Percentiles rank a stretch among this genome's conserved stretches.
Conservation (phyloP, 2,797 vertebrate genomes). For the Enteromius fasciolatus region DNA sequence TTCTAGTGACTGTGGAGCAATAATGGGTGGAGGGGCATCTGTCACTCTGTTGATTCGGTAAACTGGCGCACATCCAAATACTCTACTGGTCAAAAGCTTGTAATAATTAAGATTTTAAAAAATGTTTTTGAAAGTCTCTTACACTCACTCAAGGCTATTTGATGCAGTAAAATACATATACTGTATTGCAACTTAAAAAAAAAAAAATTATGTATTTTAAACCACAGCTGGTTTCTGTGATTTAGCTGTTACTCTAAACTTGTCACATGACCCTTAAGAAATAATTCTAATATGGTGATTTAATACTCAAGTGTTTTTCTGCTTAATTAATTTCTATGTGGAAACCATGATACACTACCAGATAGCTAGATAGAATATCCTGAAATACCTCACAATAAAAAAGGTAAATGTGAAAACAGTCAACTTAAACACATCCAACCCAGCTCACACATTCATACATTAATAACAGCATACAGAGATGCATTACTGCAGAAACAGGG, state of each 20-base stretch:
- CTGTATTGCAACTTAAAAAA: no score
- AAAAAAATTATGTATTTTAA: background rate
- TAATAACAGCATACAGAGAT: conserved; percentile 33
- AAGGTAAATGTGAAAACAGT: conserved; percentile 23
- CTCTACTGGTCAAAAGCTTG: background rate
- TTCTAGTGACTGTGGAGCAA: conserved; percentile 35
- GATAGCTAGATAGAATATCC: background rate
- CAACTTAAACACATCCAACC: background rate
- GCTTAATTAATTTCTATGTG: no score
- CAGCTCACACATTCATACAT: conserved; percentile 4
- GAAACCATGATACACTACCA: background rate
- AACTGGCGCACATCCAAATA: background rate
- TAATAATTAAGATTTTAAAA: background rate
- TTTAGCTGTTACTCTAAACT: background rate
- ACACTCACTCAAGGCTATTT: background rate
- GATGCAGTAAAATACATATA: background rate
- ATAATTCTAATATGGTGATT: background rate
- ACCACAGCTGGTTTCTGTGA: background rate
- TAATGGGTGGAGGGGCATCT: conserved; percentile 17
- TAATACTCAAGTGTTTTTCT: no score
- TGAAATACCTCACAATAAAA: no score
- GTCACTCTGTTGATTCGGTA: conserved; percentile 23
- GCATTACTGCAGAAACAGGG: conserved; percentile 31
- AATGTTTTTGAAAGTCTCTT: background rate
- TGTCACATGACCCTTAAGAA: background rate